phyloP scores from a whole-genome alignment of 2,888 invertebrate species.

The Pteria penguin region DNA sequence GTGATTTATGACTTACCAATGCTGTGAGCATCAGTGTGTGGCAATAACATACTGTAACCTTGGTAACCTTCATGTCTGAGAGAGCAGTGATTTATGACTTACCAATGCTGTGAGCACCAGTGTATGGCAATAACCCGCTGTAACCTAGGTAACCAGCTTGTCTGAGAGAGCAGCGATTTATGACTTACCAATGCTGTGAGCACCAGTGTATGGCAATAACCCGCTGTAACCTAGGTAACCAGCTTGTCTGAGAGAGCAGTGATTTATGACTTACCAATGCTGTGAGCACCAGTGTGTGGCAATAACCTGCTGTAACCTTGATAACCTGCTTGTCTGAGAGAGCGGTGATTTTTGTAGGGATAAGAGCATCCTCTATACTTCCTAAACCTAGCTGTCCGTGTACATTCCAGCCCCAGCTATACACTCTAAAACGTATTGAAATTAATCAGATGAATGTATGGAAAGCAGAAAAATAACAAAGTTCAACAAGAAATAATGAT shows the following conservation, averaged over 20 bases:
- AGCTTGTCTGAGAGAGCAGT: slow-evolving; percentile 81
- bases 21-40: no score
- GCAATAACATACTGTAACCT: no score
- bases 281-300: slow-evolving; percentile 87
- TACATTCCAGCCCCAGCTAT: slow-evolving; percentile 97
- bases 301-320: slow-evolving; percentile 87
- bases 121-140: no score
- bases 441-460: no score
- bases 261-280: slow-evolving; percentile 81
- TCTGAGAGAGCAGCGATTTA: slow-evolving; percentile 76
- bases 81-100: slow-evolving; percentile 71
- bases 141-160: slow-evolving; percentile 84
- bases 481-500: no score
- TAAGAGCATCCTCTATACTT: slow-evolving; percentile 86
- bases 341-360: slow-evolving; percentile 82
- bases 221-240: slow-evolving; percentile 86
- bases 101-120: slow-evolving; percentile 83
- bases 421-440: no score
- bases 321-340: slow-evolving; percentile 82
- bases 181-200: slow-evolving; percentile 83
- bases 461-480: no score
- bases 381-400: slow-evolving; percentile 96
- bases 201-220: slow-evolving; percentile 87
- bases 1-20: slow-evolving; percentile 81
- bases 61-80: slow-evolving; percentile 83